phyloP scores from a whole-genome alignment of 1,140 invertebrate genomes.

The Conopomorpha cramerella region DNA sequence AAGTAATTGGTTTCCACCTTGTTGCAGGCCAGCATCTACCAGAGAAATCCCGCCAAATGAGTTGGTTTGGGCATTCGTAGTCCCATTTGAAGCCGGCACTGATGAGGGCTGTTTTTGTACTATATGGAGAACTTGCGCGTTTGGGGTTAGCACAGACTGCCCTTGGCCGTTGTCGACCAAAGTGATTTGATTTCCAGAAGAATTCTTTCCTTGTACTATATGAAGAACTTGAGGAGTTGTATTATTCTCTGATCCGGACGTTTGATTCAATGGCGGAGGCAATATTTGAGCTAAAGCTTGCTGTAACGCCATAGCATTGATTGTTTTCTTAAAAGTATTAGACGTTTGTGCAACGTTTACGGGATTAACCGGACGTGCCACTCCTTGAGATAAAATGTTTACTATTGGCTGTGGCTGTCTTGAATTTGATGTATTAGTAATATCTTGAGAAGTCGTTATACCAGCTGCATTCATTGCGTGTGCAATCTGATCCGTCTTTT shows the following conservation, averaged over 20 bases:
- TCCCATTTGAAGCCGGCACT: slow-evolving; percentile 16
- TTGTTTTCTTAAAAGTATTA: slow-evolving; percentile 35
- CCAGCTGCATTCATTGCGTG: slow-evolving; percentile 47
- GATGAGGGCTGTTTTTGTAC: slow-evolving; percentile 43
- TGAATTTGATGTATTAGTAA: slow-evolving; percentile 15
- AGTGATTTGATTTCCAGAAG: slow-evolving; percentile 38
- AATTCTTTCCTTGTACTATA: slow-evolving; percentile 53
- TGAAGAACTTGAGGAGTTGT: slow-evolving; percentile 49
- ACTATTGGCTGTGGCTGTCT: slow-evolving; percentile 29
- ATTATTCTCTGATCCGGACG: slow-evolving; percentile 25
- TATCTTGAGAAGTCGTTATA: slow-evolving; percentile 29
- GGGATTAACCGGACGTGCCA: slow-evolving; percentile 18
- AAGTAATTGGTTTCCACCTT: slow-evolving; percentile 48
- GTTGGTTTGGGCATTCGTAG: slow-evolving; percentile 20
- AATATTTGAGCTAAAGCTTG: slow-evolving; percentile 55
- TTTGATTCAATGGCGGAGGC: slow-evolving; percentile 46
- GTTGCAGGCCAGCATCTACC: slow-evolving; percentile 42
- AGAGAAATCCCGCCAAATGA: slow-evolving; percentile 45
- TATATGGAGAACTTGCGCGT: slow-evolving; percentile 47
- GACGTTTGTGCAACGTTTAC: slow-evolving; percentile 14
- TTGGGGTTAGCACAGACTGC: slow-evolving; percentile 41
- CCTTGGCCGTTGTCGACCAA: slow-evolving; percentile 43
- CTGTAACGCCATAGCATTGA: slow-evolving; percentile 48
- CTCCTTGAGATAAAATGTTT: slow-evolving; percentile 38
- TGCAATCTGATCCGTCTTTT: slow-evolving; percentile 47